Evolutionary conservation across 2,888 invertebrate genomes (phyloP).

Genomic region (Boloria euphrosyne): DNA sequence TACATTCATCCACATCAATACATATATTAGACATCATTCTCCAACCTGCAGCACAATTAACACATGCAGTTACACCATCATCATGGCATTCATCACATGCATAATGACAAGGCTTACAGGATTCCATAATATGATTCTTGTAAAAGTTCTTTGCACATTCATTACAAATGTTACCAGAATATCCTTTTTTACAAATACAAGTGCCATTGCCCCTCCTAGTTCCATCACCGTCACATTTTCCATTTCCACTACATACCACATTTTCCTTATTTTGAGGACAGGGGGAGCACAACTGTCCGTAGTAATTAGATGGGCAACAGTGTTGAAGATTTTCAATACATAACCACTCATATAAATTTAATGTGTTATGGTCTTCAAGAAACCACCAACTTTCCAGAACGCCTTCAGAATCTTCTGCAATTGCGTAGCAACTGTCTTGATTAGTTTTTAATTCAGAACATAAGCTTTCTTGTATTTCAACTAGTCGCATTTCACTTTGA

Average conservation of each 20-base stretch:
- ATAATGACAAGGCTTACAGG: constrained; percentile 89
- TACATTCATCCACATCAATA: constrained; percentile 92
- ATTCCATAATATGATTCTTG: constrained; percentile 84
- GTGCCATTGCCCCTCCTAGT: constrained; percentile 95
- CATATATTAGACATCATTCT: constrained; percentile 86
- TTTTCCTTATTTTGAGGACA: constrained; percentile 83
- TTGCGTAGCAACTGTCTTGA: constrained; percentile 89
- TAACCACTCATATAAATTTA: constrained; percentile 82
- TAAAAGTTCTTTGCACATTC: constrained; percentile 88
- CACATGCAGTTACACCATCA: constrained; percentile 84
- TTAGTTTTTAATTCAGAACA: constrained; percentile 88
- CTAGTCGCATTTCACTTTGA: constrained; percentile 93
- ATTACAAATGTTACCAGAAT: constrained; percentile 88
- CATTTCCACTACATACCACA: constrained; percentile 90
- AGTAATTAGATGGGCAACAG: constrained; percentile 93
- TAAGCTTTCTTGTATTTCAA: constrained; percentile 94
- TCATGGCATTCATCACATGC: constrained; percentile 90
- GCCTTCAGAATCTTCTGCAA: constrained; percentile 91
- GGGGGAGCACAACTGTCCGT: constrained; percentile 88
- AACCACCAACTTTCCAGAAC: constrained; percentile 95
- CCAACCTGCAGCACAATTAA: constrained; percentile 87
- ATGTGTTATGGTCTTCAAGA: constrained; percentile 76
- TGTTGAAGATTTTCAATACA: constrained; percentile 89
- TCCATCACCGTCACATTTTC: constrained; percentile 91
- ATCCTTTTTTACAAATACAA: constrained; percentile 92